Evolutionary conservation across 92 coral and sea anemone genomes (phyloP), one percentile per base, ranked within the genome.

Genomic region (Ricordea florida): DNA sequence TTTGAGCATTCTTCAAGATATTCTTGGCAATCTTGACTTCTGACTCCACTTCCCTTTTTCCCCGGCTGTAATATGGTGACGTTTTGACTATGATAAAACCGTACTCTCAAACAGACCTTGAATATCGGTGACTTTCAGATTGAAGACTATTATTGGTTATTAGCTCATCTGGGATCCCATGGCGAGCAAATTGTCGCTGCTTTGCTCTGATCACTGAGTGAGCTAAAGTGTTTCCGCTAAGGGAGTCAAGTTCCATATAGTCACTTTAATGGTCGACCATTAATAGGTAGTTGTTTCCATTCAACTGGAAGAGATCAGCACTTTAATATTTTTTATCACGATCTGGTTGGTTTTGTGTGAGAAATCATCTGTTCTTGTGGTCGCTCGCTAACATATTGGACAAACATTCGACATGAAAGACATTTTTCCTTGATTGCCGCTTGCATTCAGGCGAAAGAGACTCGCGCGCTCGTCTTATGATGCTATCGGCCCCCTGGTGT

Each of bases 141-240:
- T 80, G 74, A 55, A 50, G 58, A 22, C 86, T 86, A 21, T 86
- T 79, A 51, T 79, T 83, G 15, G 91, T 79, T 57, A 80, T 51
- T 17, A 64, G 37, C 40, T 58, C 76, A 1, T 78, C 84, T 33
- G 92, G 84, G 31, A 79, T 59, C 10, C 92, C 81, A 37, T 75
- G n/a, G n/a, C n/a, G n/a, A n/a, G n/a, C n/a, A n/a, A n/a, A n/a
- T n/a, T n/a, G 75, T 10, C 81, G 70, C 29, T 87, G 82, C 74
- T 81, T 55, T 14, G 78, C 69, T 24, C 70, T 18, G 57, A 81
- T 74, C 1, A 81, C 76, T 38, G 87, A 20, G 46, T 35, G 9
- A 16, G 69, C 53, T 23, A 83, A 23, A 0, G 91, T 58, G 76
- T 63, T 36, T 38, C 59, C 66, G 37, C 72, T 38, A 20, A 86